Evolutionary conservation across 2,113 vertebrate species (phyloP).

Genomic region (Tringa solitaria): DNA sequence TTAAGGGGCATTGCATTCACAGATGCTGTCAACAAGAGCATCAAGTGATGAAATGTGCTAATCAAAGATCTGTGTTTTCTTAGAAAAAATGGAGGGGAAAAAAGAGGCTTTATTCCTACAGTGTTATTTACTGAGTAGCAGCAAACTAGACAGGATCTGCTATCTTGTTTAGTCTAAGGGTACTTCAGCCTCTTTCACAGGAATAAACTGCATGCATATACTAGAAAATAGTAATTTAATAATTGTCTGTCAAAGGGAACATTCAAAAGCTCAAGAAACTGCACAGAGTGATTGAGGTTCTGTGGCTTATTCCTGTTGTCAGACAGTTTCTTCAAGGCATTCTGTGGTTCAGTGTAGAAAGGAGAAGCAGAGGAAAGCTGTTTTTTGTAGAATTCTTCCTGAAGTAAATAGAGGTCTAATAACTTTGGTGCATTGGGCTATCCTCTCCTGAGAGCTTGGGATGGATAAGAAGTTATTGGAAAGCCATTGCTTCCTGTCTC

Average conservation of each 20-base stretch:
- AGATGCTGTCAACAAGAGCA: not conserved
- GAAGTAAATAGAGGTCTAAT: not conserved
- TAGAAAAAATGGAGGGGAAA: not conserved
- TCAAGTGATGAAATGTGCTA: not conserved
- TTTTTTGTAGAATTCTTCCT: not conserved
- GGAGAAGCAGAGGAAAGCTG: not conserved
- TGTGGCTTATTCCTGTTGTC: not conserved
- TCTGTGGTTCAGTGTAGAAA: not conserved
- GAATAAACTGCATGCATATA: not conserved
- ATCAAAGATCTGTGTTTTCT: not conserved
- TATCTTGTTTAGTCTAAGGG: not conserved
- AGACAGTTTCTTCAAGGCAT: not conserved
- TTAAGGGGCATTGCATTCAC: not conserved
- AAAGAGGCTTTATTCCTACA: not conserved
- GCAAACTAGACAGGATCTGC: not conserved
- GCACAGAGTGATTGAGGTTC: not conserved
- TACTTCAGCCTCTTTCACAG: not conserved
- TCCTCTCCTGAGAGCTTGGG: not conserved
- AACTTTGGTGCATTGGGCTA: not conserved
- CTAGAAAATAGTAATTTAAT: not conserved
- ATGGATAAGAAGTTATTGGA: not conserved
- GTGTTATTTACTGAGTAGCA: not conserved
- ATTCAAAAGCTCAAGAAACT: not conserved
- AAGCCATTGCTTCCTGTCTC: not conserved
- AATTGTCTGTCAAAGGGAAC: not conserved